Evolutionary conservation across 2,888 invertebrate genomes (phyloP), one percentile per base, ranked within the genome.

Genomic region (Ceraclea dissimilis): DNA sequence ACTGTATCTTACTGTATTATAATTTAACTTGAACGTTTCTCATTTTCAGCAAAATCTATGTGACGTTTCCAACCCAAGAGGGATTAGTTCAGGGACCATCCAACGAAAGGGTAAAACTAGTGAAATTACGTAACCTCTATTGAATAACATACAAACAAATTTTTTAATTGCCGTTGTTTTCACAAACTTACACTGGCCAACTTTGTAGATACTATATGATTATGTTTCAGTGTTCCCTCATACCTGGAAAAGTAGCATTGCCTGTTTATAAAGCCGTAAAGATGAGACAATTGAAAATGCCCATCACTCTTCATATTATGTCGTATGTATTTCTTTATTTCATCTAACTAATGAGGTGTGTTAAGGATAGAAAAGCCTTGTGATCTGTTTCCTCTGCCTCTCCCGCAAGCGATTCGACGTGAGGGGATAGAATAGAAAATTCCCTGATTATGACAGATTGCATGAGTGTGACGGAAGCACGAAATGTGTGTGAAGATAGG

Each of bases 221-320:
- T n/a, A n/a, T n/a, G n/a, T n/a, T 54, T n/a, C 62, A 71, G 73
- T 74, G 70, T 63, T 76, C 73, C 10, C 72, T 71, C 0, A 71
- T 80, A 43, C 78, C 80, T 0, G 86, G 86, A 0, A 80, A 80
- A 69, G 82, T 88, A 26, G 71, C 79, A 11, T 70, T 80, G 18
- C 80, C 85, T n/a, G 84, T 92, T 0, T 90, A 88, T 69, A 84
- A 86, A 64, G 84, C 88, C 0, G 66, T 92, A 0, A 85, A 88
- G 69, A 79, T 86, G 67, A 74, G 86, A 22, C 80, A 82, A 49
- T 67, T 84, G 1, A 73, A 72, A 47, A 71, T 79, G 56, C 73
- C 74, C 1, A 73, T 85, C 26, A 66, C 68, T 11, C 71, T 88
- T 53, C 73, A 75, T 1, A 63, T 85, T 46, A 66, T 86, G 52